These are phyloP conservation scores for Tangara arthus DNA, from an alignment of 2,797 vertebrate genomes.

Conservation along the genomic window DNA sequence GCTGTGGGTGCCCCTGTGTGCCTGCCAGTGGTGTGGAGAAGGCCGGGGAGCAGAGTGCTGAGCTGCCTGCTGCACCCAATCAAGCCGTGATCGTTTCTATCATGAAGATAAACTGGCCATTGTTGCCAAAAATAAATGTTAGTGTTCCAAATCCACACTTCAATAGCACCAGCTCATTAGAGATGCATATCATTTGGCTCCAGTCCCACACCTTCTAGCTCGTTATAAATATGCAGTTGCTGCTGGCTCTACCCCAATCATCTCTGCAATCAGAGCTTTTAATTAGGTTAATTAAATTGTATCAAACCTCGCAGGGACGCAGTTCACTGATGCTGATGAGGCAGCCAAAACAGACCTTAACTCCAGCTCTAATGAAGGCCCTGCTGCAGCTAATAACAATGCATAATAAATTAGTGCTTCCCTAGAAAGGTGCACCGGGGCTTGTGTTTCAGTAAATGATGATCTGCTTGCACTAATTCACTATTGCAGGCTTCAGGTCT, in stretches of 20 bases:
- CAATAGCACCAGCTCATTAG: slow-evolving; percentile 84
- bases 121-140: slow-evolving; percentile 84
- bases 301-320: slow-evolving; percentile 99
- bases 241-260: slow-evolving; percentile 96
- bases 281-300: slow-evolving; percentile 99
- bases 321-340: slow-evolving; percentile 94
- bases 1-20: neutral
- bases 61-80: slow-evolving; percentile 21
- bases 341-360: slow-evolving; percentile 92
- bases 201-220: slow-evolving; percentile 93
- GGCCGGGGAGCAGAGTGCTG: neutral
- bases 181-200: slow-evolving; percentile 93
- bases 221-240: slow-evolving; percentile 91
- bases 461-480: slow-evolving; percentile 56
- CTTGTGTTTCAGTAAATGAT: slow-evolving; percentile 59
- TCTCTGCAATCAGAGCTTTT: slow-evolving; percentile 99
- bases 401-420: slow-evolving; percentile 77
- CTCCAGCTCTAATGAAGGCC: slow-evolving; percentile 82
- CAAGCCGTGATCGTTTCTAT: slow-evolving; percentile 36
- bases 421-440: slow-evolving; percentile 72
- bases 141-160: slow-evolving; percentile 76
- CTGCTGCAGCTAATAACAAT: slow-evolving; percentile 75
- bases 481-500: slow-evolving; percentile 47
- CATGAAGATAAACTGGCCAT: slow-evolving; percentile 74
- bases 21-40: neutral